Evolutionary conservation across 2,888 invertebrate species (phyloP).

Genomic region (Listrodromus nycthemerus): DNA sequence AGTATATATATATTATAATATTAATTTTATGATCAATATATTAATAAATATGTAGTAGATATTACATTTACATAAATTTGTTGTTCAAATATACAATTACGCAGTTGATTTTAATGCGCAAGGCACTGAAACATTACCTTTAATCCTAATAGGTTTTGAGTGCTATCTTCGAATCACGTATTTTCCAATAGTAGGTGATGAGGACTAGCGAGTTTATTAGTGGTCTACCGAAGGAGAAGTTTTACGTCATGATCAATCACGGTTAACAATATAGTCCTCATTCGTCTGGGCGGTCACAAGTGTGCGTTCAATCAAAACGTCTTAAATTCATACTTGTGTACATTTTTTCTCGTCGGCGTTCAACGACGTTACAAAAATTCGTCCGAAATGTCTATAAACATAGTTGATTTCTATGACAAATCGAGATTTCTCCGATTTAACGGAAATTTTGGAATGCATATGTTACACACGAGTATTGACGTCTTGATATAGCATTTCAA

Average conservation of each 20-base stretch:
- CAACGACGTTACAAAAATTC: background rate
- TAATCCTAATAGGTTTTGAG: conserved; percentile 53
- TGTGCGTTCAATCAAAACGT: background rate
- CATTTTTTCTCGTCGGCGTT: background rate
- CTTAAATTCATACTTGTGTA: background rate
- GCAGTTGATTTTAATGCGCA: conserved; percentile 67
- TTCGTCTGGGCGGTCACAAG: conserved; percentile 12
- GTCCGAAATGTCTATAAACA: background rate
- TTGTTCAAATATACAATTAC: conserved; percentile 75
- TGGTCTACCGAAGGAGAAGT: conserved; percentile 29
- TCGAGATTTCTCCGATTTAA: background rate
- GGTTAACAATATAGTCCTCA: conserved; percentile 29
- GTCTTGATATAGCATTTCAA: conserved; percentile 55
- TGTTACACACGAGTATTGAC: conserved; percentile 52
- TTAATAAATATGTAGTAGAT: conserved; percentile 74
- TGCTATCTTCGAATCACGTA: conserved; percentile 41
- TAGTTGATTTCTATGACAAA: background rate
- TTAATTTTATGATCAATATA: conserved; percentile 68
- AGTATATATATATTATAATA: conserved; percentile 66
- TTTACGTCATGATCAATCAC: conserved; percentile 39
- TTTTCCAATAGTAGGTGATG: conserved; percentile 44
- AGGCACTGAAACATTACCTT: conserved; percentile 68
- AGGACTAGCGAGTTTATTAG: conserved; percentile 44
- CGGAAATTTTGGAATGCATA: conserved; percentile 48
- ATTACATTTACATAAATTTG: conserved; percentile 72